phyloP scores from a whole-genome alignment of 2,113 vertebrate species.

The Chauna torquata region DNA sequence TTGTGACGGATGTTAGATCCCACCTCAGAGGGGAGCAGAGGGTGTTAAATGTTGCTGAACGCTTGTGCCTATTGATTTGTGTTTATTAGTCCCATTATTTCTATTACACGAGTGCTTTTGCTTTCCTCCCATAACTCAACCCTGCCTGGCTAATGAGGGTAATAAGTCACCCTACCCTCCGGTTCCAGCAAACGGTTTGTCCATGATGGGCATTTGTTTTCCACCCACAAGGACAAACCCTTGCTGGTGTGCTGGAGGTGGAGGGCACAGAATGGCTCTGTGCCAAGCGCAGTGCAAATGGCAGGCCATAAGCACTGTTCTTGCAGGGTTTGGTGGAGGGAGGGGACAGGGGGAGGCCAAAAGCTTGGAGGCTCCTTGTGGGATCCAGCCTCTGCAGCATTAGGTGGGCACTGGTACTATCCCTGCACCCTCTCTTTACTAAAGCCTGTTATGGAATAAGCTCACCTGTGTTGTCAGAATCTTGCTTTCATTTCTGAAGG shows the following conservation, averaged over 20 bases:
- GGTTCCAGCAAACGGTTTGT: background rate
- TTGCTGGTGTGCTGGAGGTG: background rate
- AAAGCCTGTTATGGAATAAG: background rate
- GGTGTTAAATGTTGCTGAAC: background rate
- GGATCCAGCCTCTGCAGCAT: background rate
- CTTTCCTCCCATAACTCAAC: background rate
- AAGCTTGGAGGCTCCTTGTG: background rate
- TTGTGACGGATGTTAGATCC: background rate
- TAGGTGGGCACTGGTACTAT: rapidly evolving
- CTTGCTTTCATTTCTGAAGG: background rate
- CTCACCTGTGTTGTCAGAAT: background rate
- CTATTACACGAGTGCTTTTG: background rate
- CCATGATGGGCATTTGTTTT: background rate
- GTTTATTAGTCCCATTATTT: background rate
- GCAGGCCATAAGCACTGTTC: background rate
- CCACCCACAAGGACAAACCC: background rate
- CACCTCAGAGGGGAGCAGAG: background rate
- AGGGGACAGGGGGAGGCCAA: background rate
- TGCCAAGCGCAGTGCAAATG: background rate
- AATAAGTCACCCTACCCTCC: background rate
- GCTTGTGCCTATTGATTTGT: background rate
- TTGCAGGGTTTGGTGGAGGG: background rate
- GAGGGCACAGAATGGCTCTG: background rate
- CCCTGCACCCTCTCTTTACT: background rate
- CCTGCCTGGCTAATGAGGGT: background rate